Evolutionary conservation across 2,888 invertebrate species (phyloP).

Genomic region (Nomada ruficornis): DNA sequence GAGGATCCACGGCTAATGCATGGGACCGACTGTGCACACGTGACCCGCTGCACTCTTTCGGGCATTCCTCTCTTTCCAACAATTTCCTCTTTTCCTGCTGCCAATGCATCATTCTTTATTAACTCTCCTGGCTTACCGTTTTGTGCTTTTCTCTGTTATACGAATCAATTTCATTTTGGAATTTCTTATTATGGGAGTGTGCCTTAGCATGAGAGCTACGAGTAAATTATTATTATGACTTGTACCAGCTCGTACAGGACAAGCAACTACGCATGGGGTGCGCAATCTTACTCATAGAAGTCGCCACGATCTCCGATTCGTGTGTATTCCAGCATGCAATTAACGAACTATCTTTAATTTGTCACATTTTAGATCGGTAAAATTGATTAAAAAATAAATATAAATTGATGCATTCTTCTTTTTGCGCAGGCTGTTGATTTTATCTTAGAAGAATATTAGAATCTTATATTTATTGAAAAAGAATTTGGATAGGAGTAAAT

Average conservation of each 20-base stretch:
- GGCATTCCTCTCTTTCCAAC: constrained; percentile 51
- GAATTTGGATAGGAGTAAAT: too few relatives aligned
- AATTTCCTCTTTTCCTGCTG: constrained; percentile 47
- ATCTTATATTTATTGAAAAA: too few relatives aligned
- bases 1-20: constrained; percentile 61
- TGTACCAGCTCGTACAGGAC: constrained; percentile 40
- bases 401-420: too few relatives aligned
- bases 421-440: too few relatives aligned
- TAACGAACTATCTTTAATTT: too few relatives aligned
- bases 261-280: constrained; percentile 32
- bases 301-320: constrained; percentile 54
- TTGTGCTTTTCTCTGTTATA: not conserved
- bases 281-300: constrained; percentile 58
- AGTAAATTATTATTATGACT: constrained; percentile 6
- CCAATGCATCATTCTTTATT: constrained; percentile 12
- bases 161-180: not conserved
- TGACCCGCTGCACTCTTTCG: constrained; percentile 53
- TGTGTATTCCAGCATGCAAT: too few relatives aligned
- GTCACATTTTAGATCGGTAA: too few relatives aligned
- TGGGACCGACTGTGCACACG: constrained; percentile 56
- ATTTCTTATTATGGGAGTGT: not conserved
- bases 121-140: not conserved
- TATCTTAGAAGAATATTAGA: too few relatives aligned
- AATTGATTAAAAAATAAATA: too few relatives aligned
- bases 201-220: too few relatives aligned